A percentile compares a stretch with the other conserved stretches of the same genome.
Evolutionary conservation across 1,140 invertebrate species (phyloP).

Genomic region (Anadara kagoshimensis): DNA sequence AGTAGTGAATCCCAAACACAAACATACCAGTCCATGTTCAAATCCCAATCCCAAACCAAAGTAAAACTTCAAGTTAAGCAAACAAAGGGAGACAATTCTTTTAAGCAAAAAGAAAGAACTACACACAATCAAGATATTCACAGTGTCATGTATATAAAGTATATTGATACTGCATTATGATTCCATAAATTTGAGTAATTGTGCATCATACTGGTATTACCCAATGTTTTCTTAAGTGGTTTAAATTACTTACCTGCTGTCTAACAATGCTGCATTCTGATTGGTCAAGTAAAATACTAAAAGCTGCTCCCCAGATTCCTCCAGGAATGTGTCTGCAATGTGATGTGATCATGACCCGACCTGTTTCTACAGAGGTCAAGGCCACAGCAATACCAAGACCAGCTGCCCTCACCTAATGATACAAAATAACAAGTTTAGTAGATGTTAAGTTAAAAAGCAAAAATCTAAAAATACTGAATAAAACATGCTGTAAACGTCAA

Average conservation of each 20-base stretch:
- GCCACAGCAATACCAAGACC: slow-evolving; percentile 70
- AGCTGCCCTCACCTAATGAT: slow-evolving; percentile 68
- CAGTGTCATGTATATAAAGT: neutral
- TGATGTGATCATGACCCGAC: slow-evolving; percentile 63
- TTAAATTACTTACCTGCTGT: slow-evolving; percentile 64
- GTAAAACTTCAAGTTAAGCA: too few species aligned
- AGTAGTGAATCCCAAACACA: too few species aligned
- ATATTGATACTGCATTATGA: neutral
- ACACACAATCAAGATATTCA: neutral
- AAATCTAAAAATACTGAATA: slow-evolving; percentile 6
- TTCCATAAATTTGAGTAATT: neutral
- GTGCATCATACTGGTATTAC: neutral
- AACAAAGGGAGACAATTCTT: too few species aligned
- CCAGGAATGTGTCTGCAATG: slow-evolving; percentile 70
- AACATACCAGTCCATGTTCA: too few species aligned
- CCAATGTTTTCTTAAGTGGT: neutral
- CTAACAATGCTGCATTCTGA: slow-evolving; percentile 71
- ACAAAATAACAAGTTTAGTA: neutral
- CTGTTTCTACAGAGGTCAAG: slow-evolving; percentile 63
- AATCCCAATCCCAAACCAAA: too few species aligned
- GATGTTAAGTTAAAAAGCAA: neutral
- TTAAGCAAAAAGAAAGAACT: too few species aligned
- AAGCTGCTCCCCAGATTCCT: slow-evolving; percentile 70
- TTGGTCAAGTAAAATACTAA: slow-evolving; percentile 68
- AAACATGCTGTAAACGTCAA: too few species aligned